Base-by-base conservation (phyloP, 2,113 vertebrate genomes). In the Cyprinodon tularosa region DNA sequence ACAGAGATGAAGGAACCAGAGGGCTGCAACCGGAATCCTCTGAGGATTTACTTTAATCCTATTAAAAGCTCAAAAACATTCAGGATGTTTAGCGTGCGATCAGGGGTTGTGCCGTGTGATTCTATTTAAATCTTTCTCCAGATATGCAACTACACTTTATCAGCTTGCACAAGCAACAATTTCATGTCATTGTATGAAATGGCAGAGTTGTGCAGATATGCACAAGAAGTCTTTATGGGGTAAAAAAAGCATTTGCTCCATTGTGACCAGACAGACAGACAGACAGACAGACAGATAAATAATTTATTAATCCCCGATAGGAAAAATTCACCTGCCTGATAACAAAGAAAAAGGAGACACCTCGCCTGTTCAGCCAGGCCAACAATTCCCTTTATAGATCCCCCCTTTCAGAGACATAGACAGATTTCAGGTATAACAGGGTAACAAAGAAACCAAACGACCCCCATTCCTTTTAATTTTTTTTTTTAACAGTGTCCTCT, bases 31-130 rank as follows among this genome's bases (percentile, higher is more conserved):
- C 11, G 3, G 38, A 50, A 29, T 50, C 66, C 42, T 60, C 69
- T 42, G 59, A 68, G 66, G 22, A 40, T 48, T 64, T 63, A 14
- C 0, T 72, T 63, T 72, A 85, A 85, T 80, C 82, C 12, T 11
- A 37, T 87, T 85, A 71, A 53, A 60, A 38, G 47, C 38, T 76
- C 71, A 83, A 66, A 45, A 22, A 5, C n/a, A 1, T 44, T 66
- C 40, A 22, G 12, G 64, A 66, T 5, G 14, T 3, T 42, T 65
- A n/a, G 39, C 44, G 17, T 65, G 15, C 5, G 7, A 20, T 15
- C 13, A 15, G 62, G 38, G 4, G 39, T 42, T 65, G 15, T 42
- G 63, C 12, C 40, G 37, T 63, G 62, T 62, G 36, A 15, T 57
- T 57, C 17, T 57, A 17, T 57, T 15, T 57, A 15, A 48, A 48